A percentile compares a stretch with the other conserved stretches of the same genome.
These are phyloP conservation scores for Siniperca chuatsi DNA, from an alignment of 2,113 vertebrate genomes.

Conservation along the genomic window DNA sequence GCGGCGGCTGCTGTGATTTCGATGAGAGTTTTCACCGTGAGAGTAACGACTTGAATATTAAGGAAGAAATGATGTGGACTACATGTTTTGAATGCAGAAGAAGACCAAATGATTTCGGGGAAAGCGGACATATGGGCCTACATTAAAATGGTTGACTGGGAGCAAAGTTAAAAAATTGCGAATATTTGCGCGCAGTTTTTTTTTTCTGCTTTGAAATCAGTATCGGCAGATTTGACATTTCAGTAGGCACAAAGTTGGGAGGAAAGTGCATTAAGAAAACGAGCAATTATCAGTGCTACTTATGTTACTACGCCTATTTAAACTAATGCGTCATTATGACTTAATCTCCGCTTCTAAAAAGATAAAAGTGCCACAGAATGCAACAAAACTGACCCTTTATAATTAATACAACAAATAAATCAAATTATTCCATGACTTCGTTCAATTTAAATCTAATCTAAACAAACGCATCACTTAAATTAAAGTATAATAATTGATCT, in stretches of 20 bases:
- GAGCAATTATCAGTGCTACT: not conserved
- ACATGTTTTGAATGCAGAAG: not conserved
- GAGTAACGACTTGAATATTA: not conserved
- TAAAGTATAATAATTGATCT: not conserved
- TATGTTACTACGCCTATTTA: not conserved
- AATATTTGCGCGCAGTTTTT: not conserved
- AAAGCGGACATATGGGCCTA: too few species aligned
- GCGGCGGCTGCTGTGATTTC: not conserved
- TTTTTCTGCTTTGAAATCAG: not conserved
- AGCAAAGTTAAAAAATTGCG: not conserved
- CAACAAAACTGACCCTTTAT: not conserved
- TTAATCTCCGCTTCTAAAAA: too few species aligned
- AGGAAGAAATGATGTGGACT: not conserved
- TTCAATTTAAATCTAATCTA: not conserved
- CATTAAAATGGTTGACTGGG: not conserved
- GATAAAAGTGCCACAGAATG: not conserved
- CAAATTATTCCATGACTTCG: not conserved
- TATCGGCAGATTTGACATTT: not conserved
- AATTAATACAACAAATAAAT: not conserved
- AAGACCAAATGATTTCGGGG: not conserved
- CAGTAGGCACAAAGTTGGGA: not conserved
- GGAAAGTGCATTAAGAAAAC: not conserved
- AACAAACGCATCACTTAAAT: slow-evolving; percentile 26
- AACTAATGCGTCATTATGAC: not conserved
- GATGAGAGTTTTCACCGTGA: slow-evolving; percentile 2